phyloP scores from a whole-genome alignment of 2,797 vertebrate species.

The Acipenser oxyrinchus region DNA sequence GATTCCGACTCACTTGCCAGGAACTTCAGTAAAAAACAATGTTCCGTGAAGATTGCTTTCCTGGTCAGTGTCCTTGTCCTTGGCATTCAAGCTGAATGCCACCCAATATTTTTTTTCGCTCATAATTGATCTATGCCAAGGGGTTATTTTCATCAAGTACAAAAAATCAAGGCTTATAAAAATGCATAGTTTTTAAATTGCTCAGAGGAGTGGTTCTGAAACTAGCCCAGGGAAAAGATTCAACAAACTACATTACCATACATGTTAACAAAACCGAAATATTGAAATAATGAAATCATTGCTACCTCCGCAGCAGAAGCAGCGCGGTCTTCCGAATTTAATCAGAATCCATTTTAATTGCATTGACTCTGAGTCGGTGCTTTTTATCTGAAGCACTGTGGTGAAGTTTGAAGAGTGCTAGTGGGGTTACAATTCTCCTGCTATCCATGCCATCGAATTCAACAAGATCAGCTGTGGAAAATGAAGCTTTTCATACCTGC shows the following conservation, averaged over 20 bases:
- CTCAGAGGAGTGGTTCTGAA: conserved; percentile 31
- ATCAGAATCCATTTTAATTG: neutral
- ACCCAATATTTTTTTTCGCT: conserved; percentile 21
- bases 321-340: neutral
- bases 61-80: neutral
- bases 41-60: neutral
- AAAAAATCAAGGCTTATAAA: conserved; percentile 40
- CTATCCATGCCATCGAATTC: too few relatives aligned
- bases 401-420: too few relatives aligned
- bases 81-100: conserved; percentile 1
- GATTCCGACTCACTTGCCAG: neutral
- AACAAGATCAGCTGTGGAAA: too few relatives aligned
- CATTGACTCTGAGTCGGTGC: neutral
- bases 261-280: neutral
- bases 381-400: neutral
- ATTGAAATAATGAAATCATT: neutral
- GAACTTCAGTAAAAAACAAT: neutral
- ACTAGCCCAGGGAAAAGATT: conserved; percentile 32
- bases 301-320: neutral
- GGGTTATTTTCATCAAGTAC: conserved; percentile 36
- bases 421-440: too few relatives aligned
- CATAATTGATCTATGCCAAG: conserved; percentile 34
- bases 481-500: too few relatives aligned
- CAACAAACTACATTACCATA: neutral
- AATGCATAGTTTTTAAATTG: conserved; percentile 43